Percentiles rank a stretch among this genome's conserved stretches.
These are phyloP conservation scores for Philopedon plagiatum DNA, from an alignment of 2,888 invertebrate species.

Conservation along the genomic window DNA sequence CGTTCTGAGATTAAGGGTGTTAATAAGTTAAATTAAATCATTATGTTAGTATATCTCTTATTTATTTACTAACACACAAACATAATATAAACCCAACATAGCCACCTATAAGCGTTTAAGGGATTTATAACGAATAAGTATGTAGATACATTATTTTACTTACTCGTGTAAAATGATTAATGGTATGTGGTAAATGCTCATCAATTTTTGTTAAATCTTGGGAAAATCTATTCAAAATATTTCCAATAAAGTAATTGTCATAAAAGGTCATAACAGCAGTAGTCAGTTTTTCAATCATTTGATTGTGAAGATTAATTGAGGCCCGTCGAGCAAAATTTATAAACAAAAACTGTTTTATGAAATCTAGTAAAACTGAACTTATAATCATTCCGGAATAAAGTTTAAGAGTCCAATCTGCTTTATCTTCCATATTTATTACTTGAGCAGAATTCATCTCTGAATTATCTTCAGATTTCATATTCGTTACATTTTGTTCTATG, in stretches of 20 bases:
- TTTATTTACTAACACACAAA: too few species aligned
- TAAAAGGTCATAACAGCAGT: constrained; percentile 60
- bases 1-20: too few species aligned
- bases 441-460: not conserved
- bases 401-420: constrained; percentile 52
- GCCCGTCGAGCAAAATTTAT: constrained; percentile 56
- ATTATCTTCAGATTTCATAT: constrained; percentile 21
- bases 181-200: constrained; percentile 57
- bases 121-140: too few species aligned
- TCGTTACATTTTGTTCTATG: constrained; percentile 47
- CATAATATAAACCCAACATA: too few species aligned
- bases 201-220: constrained; percentile 61
- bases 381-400: constrained; percentile 58
- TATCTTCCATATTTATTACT: constrained; percentile 3
- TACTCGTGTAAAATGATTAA: constrained; percentile 42
- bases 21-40: too few species aligned
- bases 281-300: constrained; percentile 58
- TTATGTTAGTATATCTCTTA: too few species aligned
- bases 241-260: constrained; percentile 61
- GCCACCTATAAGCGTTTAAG: too few species aligned
- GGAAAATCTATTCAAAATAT: constrained; percentile 62
- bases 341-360: constrained; percentile 57
- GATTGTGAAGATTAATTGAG: constrained; percentile 60
- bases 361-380: constrained; percentile 54
- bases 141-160: too few species aligned